These are phyloP conservation scores for Colossoma macropomum DNA, from an alignment of 2,113 vertebrate species.

Conservation along the genomic window DNA sequence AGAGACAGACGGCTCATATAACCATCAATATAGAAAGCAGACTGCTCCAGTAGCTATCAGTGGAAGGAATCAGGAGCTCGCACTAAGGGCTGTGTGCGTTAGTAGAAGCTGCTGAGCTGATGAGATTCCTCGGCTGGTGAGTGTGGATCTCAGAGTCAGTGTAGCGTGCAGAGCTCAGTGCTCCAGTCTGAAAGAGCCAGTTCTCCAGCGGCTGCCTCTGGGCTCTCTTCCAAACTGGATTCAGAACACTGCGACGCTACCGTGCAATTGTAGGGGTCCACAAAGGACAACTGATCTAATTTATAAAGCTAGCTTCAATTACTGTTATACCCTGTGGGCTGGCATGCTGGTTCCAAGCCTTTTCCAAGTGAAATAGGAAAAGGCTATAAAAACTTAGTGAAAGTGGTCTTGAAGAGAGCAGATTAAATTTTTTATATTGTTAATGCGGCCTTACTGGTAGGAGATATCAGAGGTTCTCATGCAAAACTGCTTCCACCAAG, in stretches of 20 bases:
- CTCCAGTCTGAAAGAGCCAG: neutral
- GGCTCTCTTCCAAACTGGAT: constrained; percentile 16
- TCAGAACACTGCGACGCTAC: neutral
- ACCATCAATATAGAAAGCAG: neutral
- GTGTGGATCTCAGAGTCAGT: neutral
- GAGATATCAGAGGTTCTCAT: neutral
- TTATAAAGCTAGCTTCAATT: neutral
- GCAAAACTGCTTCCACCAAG: neutral
- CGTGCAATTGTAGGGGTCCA: neutral
- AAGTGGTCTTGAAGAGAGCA: neutral
- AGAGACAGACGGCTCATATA: neutral
- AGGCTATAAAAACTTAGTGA: neutral
- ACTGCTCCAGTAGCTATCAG: neutral
- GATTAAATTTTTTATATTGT: neutral
- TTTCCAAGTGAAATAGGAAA: neutral
- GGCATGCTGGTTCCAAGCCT: neutral
- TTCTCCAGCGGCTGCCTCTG: neutral
- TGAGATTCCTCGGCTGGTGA: neutral
- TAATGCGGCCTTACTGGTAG: neutral
- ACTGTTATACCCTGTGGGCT: neutral
- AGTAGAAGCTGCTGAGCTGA: neutral
- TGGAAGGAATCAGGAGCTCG: neutral
- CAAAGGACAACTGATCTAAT: neutral
- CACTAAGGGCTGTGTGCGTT: neutral
- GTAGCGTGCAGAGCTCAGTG: neutral